Base-by-base conservation (phyloP, 2,113 vertebrate genomes). In the Rhizomys pruinosus region DNA sequence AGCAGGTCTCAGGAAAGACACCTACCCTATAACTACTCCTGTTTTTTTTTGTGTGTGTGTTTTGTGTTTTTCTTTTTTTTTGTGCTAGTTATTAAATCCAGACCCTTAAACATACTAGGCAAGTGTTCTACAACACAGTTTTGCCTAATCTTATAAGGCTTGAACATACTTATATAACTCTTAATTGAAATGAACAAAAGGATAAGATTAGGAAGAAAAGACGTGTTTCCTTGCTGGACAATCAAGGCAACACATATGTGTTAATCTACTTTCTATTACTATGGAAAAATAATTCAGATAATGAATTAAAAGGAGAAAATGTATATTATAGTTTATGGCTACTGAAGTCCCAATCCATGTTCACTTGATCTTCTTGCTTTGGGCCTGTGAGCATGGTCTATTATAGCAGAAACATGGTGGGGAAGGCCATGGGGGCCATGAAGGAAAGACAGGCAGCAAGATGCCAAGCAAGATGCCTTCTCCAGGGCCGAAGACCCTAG, bases 141-240 rank as follows among this genome's bases (percentile, higher is more conserved):
- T 71, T 86, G 22, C 12, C 25, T 85, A 15, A 6, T 92, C 16
- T 80, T 68, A 39, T 64, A 63, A 80, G 80, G 3, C 8, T 61
- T 55, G 22, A 61, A 73, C 4, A 37, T 32, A 66, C 7, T 2
- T 39, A 17, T 74, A 85, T 88, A 80, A 59, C 9, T 63, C 22
- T 29, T 88, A 55, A 71, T 20, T 25, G 32, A 87, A 92, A 47
- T 89, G 42, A 84, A 32, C 17, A 94, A 90, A 94, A 2, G 12
- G 63, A 55, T 68, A 3, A 61, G 39, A 34, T 61, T 34, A 71
- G 9, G 27, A 37, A 2, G 3, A 63, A 69, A 22, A 68, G 32
- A 5, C n/a, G n/a, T 87, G 13, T 57, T 34, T 78, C 37, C 42
- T 68, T 84, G 23, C 3, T 69, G 52, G 73, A 87, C 34, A 90